Evolutionary conservation across 2,888 invertebrate species (phyloP).

Genomic region (Aphodius sticticus): DNA sequence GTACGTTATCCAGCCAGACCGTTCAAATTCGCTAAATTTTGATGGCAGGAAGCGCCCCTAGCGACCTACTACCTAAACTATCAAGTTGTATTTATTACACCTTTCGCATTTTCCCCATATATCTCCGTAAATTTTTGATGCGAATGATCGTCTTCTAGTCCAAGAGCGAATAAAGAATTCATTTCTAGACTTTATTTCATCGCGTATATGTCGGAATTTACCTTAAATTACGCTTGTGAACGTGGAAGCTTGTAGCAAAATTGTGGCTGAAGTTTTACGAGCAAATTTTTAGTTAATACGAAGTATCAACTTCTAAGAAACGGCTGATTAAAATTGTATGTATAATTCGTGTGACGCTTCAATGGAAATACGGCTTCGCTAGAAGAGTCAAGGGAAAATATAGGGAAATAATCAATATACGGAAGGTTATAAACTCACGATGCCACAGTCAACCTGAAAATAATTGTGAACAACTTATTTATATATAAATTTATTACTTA

Average conservation of each 20-base stretch:
- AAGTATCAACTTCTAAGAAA: too few relatives aligned
- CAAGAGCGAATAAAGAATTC: neutral
- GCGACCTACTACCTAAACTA: neutral
- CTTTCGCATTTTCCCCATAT: neutral
- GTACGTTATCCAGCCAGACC: neutral
- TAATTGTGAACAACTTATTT: neutral
- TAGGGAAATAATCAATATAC: neutral
- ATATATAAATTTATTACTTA: too few relatives aligned
- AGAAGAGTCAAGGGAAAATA: neutral
- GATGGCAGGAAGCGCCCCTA: neutral
- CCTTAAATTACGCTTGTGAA: neutral
- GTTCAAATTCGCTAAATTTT: neutral
- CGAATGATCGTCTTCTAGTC: neutral
- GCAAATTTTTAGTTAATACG: too few relatives aligned
- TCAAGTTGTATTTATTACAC: neutral
- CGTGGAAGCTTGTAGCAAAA: neutral
- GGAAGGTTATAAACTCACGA: neutral
- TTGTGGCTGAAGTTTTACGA: neutral
- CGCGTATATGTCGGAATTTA: neutral
- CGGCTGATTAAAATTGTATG: neutral
- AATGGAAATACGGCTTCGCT: neutral
- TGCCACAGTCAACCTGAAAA: neutral
- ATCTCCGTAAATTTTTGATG: neutral
- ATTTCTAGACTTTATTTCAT: neutral
- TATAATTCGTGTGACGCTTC: neutral